These are phyloP conservation scores for Apeltes quadracus DNA, from an alignment of 2,113 vertebrate species.

Conservation along the genomic window DNA sequence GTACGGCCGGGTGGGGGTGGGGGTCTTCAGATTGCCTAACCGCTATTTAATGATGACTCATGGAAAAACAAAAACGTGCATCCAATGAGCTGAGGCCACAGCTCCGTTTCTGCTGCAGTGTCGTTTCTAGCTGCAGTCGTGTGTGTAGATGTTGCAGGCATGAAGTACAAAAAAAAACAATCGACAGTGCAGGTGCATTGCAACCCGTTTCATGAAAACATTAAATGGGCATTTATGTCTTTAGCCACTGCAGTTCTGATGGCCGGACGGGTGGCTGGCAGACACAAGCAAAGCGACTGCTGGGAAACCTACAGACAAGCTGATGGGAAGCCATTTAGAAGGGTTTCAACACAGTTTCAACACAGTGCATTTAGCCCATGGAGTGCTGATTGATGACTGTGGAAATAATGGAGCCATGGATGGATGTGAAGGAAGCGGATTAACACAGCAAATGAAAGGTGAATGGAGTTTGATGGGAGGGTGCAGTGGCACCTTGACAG, in stretches of 20 bases:
- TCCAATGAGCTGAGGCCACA: conserved; percentile 61
- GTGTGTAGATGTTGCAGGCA: conserved; percentile 14
- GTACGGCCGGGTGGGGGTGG: background rate
- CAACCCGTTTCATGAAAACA: background rate
- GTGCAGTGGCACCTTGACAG: conserved; percentile 25
- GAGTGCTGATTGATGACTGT: conserved; percentile 28
- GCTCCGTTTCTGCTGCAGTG: conserved; percentile 51
- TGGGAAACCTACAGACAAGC: background rate
- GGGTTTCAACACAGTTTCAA: conserved; percentile 24
- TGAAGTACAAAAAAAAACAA: background rate
- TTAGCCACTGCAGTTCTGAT: background rate
- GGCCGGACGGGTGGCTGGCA: background rate
- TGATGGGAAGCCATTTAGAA: conserved; percentile 1
- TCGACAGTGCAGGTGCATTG: background rate
- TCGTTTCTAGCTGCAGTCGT: conserved; percentile 64
- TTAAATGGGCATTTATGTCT: background rate
- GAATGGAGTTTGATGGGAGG: conserved; percentile 23
- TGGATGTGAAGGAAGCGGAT: conserved; percentile 33
- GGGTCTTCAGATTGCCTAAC: conserved; percentile 53
- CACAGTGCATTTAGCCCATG: conserved; percentile 8
- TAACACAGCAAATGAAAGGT: conserved; percentile 41
- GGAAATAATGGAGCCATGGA: conserved; percentile 20
- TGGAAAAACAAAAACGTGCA: conserved; percentile 73
- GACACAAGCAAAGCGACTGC: background rate
- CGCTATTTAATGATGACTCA: conserved; percentile 73